Conservation (phyloP, 2,888 invertebrate genomes). For the Aproaerema taeniolella region DNA sequence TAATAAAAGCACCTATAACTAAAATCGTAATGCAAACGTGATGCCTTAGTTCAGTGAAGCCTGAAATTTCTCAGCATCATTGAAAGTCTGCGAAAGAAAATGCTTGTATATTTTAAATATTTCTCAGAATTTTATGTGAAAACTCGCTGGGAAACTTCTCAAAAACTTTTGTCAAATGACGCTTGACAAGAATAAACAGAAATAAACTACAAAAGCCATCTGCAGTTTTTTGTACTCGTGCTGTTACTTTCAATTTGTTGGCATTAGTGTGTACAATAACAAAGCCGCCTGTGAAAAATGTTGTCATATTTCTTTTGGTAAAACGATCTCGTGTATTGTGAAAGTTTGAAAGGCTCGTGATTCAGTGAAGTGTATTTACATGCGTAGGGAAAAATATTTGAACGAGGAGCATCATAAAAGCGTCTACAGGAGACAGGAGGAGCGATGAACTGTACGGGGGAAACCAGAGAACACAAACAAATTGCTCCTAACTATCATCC, state of each 20-base stretch:
- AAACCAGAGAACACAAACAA: constrained; percentile 32
- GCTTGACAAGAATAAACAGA: constrained; percentile 22
- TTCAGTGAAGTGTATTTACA: constrained; percentile 48
- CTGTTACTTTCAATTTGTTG: constrained; percentile 38
- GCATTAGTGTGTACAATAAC: constrained; percentile 33
- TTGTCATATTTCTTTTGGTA: constrained; percentile 46
- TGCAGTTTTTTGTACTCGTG: constrained; percentile 26
- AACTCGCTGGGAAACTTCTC: constrained; percentile 13
- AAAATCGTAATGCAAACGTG: too few species aligned
- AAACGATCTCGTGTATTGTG: constrained; percentile 50
- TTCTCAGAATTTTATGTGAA: constrained; percentile 19
- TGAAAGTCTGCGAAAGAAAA: constrained; percentile 26
- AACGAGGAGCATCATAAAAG: constrained; percentile 35
- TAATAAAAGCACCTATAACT: too few species aligned
- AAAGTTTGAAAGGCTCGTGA: constrained; percentile 46
- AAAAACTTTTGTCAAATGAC: constrained; percentile 22
- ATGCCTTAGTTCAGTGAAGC: constrained; percentile 22
- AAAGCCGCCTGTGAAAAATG: constrained; percentile 41
- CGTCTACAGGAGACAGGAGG: constrained; percentile 26
- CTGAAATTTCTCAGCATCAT: constrained; percentile 34
- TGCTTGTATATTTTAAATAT: constrained; percentile 25
- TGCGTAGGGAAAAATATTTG: constrained; percentile 41
- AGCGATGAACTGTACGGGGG: constrained; percentile 29
- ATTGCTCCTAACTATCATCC: constrained; percentile 24
- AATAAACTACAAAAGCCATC: constrained; percentile 24